Evolutionary conservation across 2,797 vertebrate genomes (phyloP).

Genomic region (Oryzias dopingdopingensis): DNA sequence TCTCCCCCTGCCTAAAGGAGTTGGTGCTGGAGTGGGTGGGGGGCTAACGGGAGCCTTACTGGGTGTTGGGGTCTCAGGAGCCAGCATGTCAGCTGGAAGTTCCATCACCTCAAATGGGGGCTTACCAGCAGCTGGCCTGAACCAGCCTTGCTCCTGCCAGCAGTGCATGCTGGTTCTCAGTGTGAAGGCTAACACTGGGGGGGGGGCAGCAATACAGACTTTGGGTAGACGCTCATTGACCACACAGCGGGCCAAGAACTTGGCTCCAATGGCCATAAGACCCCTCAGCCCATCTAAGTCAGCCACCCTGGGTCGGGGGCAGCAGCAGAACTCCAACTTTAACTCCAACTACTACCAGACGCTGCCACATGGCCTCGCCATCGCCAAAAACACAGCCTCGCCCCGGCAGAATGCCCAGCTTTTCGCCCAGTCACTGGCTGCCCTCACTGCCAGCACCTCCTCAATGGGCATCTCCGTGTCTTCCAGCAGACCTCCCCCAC

Average conservation of each 20-base stretch:
- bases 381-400: conserved; percentile 66
- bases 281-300: conserved; percentile 58
- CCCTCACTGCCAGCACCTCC: conserved; percentile 67
- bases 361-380: conserved; percentile 75
- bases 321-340: conserved; percentile 59
- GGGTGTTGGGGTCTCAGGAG: conserved; percentile 76
- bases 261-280: conserved; percentile 24
- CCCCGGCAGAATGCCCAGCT: conserved; percentile 67
- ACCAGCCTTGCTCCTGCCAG: conserved; percentile 85
- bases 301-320: conserved; percentile 61
- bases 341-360: conserved; percentile 70
- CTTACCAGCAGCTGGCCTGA: conserved; percentile 43
- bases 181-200: conserved; percentile 79
- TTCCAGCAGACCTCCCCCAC: conserved; percentile 66
- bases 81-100: conserved; percentile 52
- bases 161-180: conserved; percentile 92
- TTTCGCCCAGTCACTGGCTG: conserved; percentile 75
- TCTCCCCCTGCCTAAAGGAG: conserved; percentile 76
- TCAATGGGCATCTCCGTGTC: conserved; percentile 64
- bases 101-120: conserved; percentile 64
- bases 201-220: conserved; percentile 49
- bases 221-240: conserved; percentile 60
- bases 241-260: conserved; percentile 57
- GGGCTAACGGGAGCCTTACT: conserved; percentile 74
- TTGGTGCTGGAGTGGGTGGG: conserved; percentile 45